Evolutionary conservation across 53 echinoderm and acorn worm species (phyloP).

Genomic region (Echinometra lucunter): DNA sequence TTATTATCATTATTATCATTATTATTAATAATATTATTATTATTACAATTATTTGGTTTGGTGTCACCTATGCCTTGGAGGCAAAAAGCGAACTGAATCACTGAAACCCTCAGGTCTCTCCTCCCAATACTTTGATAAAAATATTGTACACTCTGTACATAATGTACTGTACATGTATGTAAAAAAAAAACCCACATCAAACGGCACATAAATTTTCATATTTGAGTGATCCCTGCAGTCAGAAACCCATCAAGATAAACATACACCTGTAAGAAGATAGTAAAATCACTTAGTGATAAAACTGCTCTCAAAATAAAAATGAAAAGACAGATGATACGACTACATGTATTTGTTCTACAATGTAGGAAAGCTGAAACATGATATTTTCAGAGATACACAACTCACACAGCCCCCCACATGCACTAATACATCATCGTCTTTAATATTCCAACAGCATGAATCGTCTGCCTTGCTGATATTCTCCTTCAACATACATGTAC

Average conservation of each 20-base stretch:
- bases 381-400: neutral
- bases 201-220: neutral
- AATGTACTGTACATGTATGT: too few species aligned
- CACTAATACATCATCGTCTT: neutral
- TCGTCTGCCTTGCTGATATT: neutral
- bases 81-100: too few species aligned
- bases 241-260: neutral
- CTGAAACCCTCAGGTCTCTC: too few species aligned
- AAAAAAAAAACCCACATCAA: neutral
- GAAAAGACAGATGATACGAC: neutral
- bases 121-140: too few species aligned
- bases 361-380: neutral
- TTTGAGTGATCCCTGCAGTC: neutral
- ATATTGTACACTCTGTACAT: too few species aligned
- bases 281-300: neutral
- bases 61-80: too few species aligned
- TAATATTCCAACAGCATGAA: neutral
- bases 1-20: too few species aligned
- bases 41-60: too few species aligned
- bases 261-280: neutral
- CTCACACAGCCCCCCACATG: neutral
- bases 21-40: too few species aligned
- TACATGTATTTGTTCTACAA: too few species aligned
- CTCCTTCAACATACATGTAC: neutral
- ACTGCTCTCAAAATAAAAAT: neutral